Percentiles rank a stretch among this genome's conserved stretches.
phyloP scores from a whole-genome alignment of 2,113 vertebrate genomes.

The Struthidea cinerea region DNA sequence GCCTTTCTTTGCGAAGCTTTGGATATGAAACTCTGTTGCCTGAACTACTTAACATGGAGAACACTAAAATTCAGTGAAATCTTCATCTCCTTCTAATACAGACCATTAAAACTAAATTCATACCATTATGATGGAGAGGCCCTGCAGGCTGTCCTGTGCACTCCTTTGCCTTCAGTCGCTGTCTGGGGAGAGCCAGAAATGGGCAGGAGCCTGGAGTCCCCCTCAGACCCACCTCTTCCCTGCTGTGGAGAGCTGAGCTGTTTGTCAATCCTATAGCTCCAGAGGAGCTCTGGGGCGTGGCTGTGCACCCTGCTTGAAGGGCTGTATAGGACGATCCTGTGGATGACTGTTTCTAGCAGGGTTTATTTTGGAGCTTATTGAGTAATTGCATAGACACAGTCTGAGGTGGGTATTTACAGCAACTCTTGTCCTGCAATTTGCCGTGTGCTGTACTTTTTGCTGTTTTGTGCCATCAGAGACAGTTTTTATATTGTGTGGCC shows the following conservation, averaged over 20 bases:
- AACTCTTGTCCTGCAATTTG: not conserved
- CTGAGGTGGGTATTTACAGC: not conserved
- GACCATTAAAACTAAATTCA: not conserved
- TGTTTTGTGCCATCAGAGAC: not conserved
- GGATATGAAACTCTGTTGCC: not conserved
- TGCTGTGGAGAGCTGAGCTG: not conserved
- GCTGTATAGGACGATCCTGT: not conserved
- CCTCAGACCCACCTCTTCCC: not conserved
- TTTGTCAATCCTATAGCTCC: not conserved
- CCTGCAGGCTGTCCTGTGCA: not conserved
- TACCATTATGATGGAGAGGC: not conserved
- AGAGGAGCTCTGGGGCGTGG: not conserved
- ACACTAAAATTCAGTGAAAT: not conserved
- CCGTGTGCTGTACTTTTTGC: not conserved
- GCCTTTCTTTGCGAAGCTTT: not conserved
- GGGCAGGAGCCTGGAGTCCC: not conserved
- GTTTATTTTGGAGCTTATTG: not conserved
- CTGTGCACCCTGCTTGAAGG: not conserved
- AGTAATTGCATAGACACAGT: not conserved
- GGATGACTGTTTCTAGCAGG: not conserved
- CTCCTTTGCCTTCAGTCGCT: not conserved
- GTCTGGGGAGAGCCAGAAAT: not conserved
- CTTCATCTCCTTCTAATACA: not conserved
- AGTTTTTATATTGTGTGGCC: not conserved
- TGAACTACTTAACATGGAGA: not conserved